phyloP scores from a whole-genome alignment of 2,888 invertebrate species.

The Anarsia innoxiella region DNA sequence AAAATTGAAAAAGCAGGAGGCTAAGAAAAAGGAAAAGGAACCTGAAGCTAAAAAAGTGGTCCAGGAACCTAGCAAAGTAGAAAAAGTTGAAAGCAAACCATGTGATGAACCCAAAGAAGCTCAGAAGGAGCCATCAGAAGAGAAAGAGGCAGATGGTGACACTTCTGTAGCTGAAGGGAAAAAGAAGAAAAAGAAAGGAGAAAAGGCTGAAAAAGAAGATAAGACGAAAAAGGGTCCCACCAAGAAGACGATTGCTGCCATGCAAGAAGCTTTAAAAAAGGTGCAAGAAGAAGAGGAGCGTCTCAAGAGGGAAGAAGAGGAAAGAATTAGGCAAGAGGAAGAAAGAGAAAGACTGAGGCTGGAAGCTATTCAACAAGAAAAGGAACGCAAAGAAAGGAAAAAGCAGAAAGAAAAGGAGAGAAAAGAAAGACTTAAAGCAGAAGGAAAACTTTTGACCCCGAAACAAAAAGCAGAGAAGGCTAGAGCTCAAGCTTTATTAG shows the following conservation, averaged over 20 bases:
- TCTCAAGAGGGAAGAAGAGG: constrained; percentile 83
- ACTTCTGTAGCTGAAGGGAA: constrained; percentile 52
- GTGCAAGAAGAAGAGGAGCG: constrained; percentile 93
- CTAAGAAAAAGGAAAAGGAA: constrained; percentile 74
- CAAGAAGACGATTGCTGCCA: constrained; percentile 90
- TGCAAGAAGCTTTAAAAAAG: constrained; percentile 93
- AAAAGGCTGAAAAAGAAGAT: constrained; percentile 73
- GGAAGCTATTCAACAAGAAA: constrained; percentile 86
- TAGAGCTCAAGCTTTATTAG: constrained; percentile 91
- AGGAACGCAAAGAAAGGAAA: constrained; percentile 90
- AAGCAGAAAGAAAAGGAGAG: constrained; percentile 95
- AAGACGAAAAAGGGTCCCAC: constrained; percentile 83
- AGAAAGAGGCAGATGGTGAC: constrained; percentile 51
- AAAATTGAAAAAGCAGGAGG: constrained; percentile 82
- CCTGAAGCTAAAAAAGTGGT: constrained; percentile 51
- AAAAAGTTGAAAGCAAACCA: constrained; percentile 34
- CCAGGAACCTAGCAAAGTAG: constrained; percentile 31
- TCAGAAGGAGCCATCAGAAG: constrained; percentile 45
- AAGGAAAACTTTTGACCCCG: constrained; percentile 94
- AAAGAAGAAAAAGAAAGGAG: constrained; percentile 63
- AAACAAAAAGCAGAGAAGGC: constrained; percentile 95
- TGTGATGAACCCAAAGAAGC: constrained; percentile 56
- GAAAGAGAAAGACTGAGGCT: constrained; percentile 82
- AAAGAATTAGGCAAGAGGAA: constrained; percentile 82
- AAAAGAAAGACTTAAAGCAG: constrained; percentile 94